Conservation (phyloP, 2,113 vertebrate species). For the Gymnogyps californianus region DNA sequence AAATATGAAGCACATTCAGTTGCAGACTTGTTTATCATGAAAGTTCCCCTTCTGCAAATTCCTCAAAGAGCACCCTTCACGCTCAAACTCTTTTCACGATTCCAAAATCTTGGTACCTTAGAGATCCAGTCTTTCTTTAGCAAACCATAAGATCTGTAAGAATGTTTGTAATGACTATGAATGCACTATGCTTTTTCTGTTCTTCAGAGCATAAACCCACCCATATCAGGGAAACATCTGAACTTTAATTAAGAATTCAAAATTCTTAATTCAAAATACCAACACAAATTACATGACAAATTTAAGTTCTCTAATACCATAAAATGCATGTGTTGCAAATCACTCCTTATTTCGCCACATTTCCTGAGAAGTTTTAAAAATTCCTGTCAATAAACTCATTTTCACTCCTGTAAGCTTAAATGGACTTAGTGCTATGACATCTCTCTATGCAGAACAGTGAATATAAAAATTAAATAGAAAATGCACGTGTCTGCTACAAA, state of each 20-base stretch:
- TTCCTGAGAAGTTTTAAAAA: not conserved
- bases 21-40: not conserved
- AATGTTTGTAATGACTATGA: not conserved
- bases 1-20: not conserved
- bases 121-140: not conserved
- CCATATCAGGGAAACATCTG: not conserved
- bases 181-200: not conserved
- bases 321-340: not conserved
- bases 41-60: not conserved
- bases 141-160: not conserved
- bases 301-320: not conserved
- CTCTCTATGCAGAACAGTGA: not conserved
- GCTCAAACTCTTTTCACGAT: not conserved
- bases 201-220: not conserved
- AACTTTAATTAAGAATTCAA: not conserved
- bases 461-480: not conserved
- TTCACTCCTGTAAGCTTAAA: not conserved
- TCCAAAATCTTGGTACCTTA: not conserved
- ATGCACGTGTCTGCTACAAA: not conserved
- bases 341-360: not conserved
- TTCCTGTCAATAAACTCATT: not conserved
- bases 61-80: not conserved
- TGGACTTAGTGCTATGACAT: not conserved
- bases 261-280: not conserved
- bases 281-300: not conserved